Base-by-base conservation (phyloP, 37 sponge, comb jelly and placozoan species). In the Axinella damicornis region DNA sequence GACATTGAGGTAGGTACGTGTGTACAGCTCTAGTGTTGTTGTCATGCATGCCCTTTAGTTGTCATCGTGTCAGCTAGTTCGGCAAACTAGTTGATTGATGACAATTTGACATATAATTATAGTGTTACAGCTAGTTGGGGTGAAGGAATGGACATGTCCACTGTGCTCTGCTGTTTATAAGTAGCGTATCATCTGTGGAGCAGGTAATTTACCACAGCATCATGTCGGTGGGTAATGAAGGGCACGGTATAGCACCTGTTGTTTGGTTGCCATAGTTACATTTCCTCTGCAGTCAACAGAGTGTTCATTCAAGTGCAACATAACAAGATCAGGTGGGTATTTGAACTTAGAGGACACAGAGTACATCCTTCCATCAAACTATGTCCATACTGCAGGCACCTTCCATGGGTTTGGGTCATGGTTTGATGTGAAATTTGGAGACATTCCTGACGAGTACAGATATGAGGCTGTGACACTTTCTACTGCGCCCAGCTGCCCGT, bases 371-470 rank as follows among this genome's bases (percentile, higher is more conserved):
- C 57, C 62, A 61, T 14, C 12, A 61, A 14, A 5, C 5, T 11
- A 25, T 9, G 46, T 46, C 6, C 46, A 46, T 9, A 12, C 9
- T 82, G 27, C 41, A 76, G 91, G 91, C 1, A 41, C 36, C 54
- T 34, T 91, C n/a, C 91, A 91, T 38, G 91, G 91, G 56, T 91
- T 91, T 73, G 91, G 61, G 24, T 85, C 86, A 31, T 91, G 86
- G 86, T 91, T 91, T 85, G 80, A 85, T 2, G 91, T 91, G 17
- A 56, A 21, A 21, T 90, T 90, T 78, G 85, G 67, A 30, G 64
- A 27, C 62, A 25, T 79, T 32, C 79, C 76, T 5, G 64, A 56
- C 5, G 35, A 57, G 15, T n/a, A 27, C 12, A 57, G 38, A 15
- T 60, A 75, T 21, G 1, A 65, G 27, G 59, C 63, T 80, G 80